Base-by-base conservation (phyloP, 2,797 vertebrate genomes). In the Gymnocypris eckloni region DNA sequence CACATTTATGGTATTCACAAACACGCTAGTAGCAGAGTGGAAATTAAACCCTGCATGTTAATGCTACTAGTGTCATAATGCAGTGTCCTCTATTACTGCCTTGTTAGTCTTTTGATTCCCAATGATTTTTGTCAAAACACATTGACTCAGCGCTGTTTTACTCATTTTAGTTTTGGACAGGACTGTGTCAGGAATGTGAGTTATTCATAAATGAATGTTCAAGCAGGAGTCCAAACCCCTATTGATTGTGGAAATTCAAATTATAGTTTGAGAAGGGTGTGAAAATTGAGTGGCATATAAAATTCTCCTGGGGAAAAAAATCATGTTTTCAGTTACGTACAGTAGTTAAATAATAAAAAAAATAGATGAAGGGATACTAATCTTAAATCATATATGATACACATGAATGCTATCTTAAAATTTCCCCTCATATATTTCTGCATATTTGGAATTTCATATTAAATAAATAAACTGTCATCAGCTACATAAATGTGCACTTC, bases 91-190 rank as follows among this genome's bases (percentile, higher is more conserved):
- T 0, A n/a, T 75, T 4, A 75, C 43, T 66, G 20, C 39, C 54
- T n/a, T 64, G 64, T 66, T 75, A 50, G 43, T 50, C 20, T 83
- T 73, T 72, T 71, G 52, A 82, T 82, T 3, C 16, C 15, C 39
- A 82, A 56, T 59, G 67, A 13, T 82, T 82, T 66, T 82, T 28
- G 37, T 56, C 50, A 71, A 71, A 71, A 12, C n/a, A 43, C 37
- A 71, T 13, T 59, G 50, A 41, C 67, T 41, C 16, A 54, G 37
- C 22, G 15, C 22, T 1, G 48, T 59, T 71, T 82, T 71, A 9
- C 13, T 71, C 28, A 6, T 28, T 82, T 71, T 82, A n/a, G 80
- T 82, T 56, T 22, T 80, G 78, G 59, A 66, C 59, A 66, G 59
- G 13, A 15, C 76, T 79, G 4, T 66, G 33, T 33, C 33, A 33